phyloP scores from a whole-genome alignment of 2,797 vertebrate genomes.

The Lemur catta region DNA sequence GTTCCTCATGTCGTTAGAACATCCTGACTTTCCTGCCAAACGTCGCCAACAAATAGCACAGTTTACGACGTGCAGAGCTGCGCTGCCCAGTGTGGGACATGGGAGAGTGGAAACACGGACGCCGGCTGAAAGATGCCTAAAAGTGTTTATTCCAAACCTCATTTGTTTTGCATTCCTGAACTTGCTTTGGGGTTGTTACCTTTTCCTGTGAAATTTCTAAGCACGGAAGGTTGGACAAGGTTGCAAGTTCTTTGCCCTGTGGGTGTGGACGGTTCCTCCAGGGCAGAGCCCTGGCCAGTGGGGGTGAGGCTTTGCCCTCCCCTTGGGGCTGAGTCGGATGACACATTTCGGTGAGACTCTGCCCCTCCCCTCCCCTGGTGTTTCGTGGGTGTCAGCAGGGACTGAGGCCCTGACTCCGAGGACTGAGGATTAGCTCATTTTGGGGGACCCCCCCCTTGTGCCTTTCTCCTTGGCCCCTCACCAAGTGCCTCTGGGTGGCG shows the following conservation, averaged over 20 bases:
- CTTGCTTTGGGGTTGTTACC: neutral
- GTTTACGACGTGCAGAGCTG: neutral
- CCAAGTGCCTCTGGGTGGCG: neutral
- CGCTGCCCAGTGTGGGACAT: neutral
- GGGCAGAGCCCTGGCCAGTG: neutral
- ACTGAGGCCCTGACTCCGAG: neutral
- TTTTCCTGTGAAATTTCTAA: neutral
- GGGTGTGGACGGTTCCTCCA: neutral
- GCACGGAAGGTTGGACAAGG: accelerated
- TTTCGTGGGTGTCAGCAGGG: neutral
- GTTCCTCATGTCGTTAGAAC: accelerated
- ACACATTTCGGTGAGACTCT: neutral
- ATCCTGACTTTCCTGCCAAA: neutral
- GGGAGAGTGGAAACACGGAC: neutral
- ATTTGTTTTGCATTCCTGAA: neutral
- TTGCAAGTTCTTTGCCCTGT: neutral
- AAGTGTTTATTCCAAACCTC: neutral
- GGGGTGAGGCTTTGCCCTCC: neutral
- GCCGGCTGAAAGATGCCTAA: neutral
- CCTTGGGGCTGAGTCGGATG: neutral
- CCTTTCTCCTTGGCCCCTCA: neutral
- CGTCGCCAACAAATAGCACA: accelerated
- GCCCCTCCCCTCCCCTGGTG: neutral
- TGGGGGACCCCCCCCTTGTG: neutral
- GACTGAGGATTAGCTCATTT: neutral